Evolutionary conservation across 2,888 invertebrate species (phyloP).

Genomic region (Cephus pulcher): DNA sequence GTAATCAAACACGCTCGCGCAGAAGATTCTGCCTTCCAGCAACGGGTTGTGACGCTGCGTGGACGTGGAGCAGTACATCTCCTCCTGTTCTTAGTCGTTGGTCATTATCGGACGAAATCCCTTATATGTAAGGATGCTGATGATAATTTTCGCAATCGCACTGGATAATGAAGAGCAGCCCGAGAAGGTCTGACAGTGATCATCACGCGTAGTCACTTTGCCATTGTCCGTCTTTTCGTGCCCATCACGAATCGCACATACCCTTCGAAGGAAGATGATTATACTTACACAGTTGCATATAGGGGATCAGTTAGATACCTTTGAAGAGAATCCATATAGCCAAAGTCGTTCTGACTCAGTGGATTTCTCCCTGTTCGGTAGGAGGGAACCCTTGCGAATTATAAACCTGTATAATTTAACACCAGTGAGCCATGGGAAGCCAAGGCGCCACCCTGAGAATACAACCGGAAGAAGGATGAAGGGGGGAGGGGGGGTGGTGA

Average conservation of each 20-base stretch:
- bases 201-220: not conserved
- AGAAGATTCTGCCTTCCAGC: not conserved
- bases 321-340: not conserved
- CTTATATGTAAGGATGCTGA: not conserved
- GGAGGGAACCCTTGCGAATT: slow-evolving; percentile 48
- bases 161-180: not conserved
- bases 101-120: not conserved
- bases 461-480: slow-evolving; percentile 23
- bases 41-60: not conserved
- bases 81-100: not conserved
- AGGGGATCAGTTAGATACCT: not conserved
- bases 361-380: not conserved
- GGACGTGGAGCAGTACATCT: not conserved
- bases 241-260: not conserved
- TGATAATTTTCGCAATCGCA: not conserved
- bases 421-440: slow-evolving; percentile 33
- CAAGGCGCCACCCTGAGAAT: not conserved
- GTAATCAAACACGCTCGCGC: slow-evolving; percentile 43
- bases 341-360: not conserved
- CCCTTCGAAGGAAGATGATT: not conserved
- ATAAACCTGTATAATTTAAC: slow-evolving; percentile 66
- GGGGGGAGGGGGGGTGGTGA: slow-evolving; percentile 29
- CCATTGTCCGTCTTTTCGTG: not conserved
- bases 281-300: not conserved
- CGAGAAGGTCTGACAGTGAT: not conserved